Base-by-base conservation (phyloP, 2,113 vertebrate species). In the Gopherus flavomarginatus region DNA sequence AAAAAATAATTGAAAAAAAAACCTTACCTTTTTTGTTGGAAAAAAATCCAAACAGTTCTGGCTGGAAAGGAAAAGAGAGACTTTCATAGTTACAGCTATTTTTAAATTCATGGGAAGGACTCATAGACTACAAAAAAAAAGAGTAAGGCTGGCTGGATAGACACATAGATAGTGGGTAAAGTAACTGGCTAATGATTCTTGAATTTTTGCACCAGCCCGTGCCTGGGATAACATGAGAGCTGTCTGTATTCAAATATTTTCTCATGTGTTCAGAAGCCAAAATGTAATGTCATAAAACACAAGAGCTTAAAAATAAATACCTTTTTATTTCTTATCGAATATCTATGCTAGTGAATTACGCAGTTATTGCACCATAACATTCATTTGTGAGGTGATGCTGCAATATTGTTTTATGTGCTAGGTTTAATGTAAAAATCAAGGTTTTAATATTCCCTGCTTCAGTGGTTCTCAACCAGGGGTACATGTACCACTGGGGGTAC, bases 231-330 rank as follows among this genome's bases (percentile, higher is more conserved):
- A 17, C 6, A 49, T 6, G 8, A 27, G 26, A 59, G 14, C 1
- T 85, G 12, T 85, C 24, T 0, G 1, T 87, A 29, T 87, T 75
- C 16, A 65, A 69, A 6, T 59, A 94, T 79, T 87, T 47, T 29
- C 86, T 4, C 3, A 8, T 85, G 83, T 59, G 29, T 86, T 96
- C 86, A 78, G 26, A 54, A 79, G 31, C 49, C 75, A 53, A 88
- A 88, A 77, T 1, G 2, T 1, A 81, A 19, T 21, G 65, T 50
- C 42, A n/a, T n/a, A 26, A 90, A 90, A 81, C 42, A 50, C 52
- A 4, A 2, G 1, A 11, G 47, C 5, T 57, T 6, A 44, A 0
- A 9, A 84, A 3, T 5, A 44, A 47, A 35, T 3, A 47, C 26
- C 13, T 26, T 57, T 10, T 26, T 77, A 1, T 38, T 78, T 86